Base-by-base conservation (phyloP, 2,888 invertebrate genomes). In the Drosophila affinis region DNA sequence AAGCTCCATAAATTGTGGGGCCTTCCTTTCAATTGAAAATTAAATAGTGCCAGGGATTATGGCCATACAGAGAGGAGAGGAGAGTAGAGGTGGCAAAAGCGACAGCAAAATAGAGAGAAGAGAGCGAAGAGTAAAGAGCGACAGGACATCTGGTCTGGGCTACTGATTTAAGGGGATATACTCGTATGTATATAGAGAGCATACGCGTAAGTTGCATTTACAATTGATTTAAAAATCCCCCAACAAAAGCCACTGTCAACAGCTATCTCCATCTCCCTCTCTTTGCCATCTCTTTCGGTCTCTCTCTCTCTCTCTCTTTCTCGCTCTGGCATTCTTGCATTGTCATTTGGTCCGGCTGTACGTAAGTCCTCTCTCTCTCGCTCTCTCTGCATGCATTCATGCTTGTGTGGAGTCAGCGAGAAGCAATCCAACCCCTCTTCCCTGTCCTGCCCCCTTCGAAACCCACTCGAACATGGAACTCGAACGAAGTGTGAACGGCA, bases 11-110 rank as follows among this genome's bases (percentile, higher is more conserved):
- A 83, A 83, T 83, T 83, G 71, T 51, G 58, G 56, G 65, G 39
- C 39, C 14, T 39, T 39, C 56, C 73, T 70, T 84, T 75, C 84
- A 83, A 83, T 87, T 76, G 84, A 78, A 88, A 87, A 83, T 83
- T 83, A 88, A 88, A 83, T 87, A 88, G 84, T 80, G 70, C 58
- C 76, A 67, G 62, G 83, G 86, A 86, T 87, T 86, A 82, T 82
- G 80, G 14, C 14, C 45, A 55, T 69, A 69, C 44, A 45, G 52
- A 10, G 44, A 14, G 39, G 21, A 24, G 24, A 0, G 21, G 12
- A 39, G 18, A 0, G 21, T 9, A 39, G 18, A 21, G 24, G 4
- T 24, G 24, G 24, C 5, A 24, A 34, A 54, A 55, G 46, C 48
- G 44, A 44, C 54, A 45, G 59, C 49, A 18, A 46, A 32, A 17